phyloP scores from a whole-genome alignment of 2,888 invertebrate genomes.

The Diaphora mendica region DNA sequence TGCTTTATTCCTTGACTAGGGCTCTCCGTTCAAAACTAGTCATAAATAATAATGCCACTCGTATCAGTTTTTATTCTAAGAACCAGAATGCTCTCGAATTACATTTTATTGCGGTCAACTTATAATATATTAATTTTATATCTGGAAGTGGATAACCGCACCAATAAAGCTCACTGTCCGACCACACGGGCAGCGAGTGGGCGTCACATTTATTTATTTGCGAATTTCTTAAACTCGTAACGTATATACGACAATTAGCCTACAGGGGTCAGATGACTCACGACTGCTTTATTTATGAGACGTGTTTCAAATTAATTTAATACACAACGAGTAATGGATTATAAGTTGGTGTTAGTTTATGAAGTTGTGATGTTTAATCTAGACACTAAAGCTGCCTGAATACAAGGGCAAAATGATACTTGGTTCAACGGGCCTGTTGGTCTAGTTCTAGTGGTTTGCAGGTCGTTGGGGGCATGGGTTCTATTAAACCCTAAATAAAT shows the following conservation, averaged over 20 bases:
- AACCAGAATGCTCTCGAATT: not conserved
- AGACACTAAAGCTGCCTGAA: not conserved
- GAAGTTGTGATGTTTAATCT: not conserved
- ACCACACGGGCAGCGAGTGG: conserved; percentile 51
- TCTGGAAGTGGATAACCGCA: conserved; percentile 27
- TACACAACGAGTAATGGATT: conserved; percentile 24
- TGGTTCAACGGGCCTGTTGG: no score
- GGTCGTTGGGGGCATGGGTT: no score
- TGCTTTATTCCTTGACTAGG: not conserved
- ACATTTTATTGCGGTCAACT: not conserved
- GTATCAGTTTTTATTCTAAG: not conserved
- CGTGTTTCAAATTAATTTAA: conserved; percentile 42
- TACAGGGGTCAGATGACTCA: conserved; percentile 46
- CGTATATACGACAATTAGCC: conserved; percentile 48
- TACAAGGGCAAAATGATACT: not conserved
- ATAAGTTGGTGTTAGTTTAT: not conserved
- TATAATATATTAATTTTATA: conserved; percentile 10
- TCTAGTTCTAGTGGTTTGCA: no score
- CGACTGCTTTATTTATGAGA: conserved; percentile 43
- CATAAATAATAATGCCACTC: not conserved
- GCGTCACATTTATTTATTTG: conserved; percentile 53
- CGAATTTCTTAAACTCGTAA: conserved; percentile 48
- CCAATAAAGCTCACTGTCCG: conserved; percentile 34
- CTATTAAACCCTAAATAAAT: no score
- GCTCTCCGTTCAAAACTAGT: not conserved